Evolutionary conservation across 2,113 vertebrate genomes (phyloP), one percentile per base, ranked within the genome.

Genomic region (Corythornis vintsioides): DNA sequence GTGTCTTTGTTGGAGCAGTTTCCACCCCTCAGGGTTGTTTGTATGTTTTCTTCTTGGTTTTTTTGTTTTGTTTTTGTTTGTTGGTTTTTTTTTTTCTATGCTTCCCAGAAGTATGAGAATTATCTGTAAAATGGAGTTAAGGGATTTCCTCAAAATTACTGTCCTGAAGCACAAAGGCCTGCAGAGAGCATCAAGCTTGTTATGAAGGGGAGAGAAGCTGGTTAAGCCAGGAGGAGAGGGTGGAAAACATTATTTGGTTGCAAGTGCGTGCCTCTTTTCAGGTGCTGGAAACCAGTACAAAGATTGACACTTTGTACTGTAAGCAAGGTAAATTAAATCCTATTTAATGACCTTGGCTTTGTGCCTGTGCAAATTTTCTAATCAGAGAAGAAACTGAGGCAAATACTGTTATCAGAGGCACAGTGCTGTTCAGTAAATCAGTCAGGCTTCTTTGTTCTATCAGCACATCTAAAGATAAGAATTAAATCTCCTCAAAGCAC

Each of bases 401-500:
- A 75, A 90, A 94, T 82, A 56, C 33, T 61, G 6, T 88, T 76
- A 56, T 92, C 94, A 71, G 78, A 92, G 92, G 61, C 83, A 60
- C 53, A 38, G 43, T 11, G 45, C 71, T 82, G 71, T 78, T 84
- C 90, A 93, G 60, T 88, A 84, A 91, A 80, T 87, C 72, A 82
- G 52, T 70, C 61, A 79, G 74, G 38, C 75, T 95, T 70, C 65
- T 45, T 82, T 86, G 65, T 67, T 66, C 87, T 96, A 93, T 93
- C 96, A 92, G 91, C 69, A 83, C 33, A 89, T 96, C 93, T 93
- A 59, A 53, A 93, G 92, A 91, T 96, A 95, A 92, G 94, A 81
- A 81, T 83, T 74, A 61, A 93, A 87, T 87, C 89, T 91, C 70
- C 67, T 71, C 74, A 70, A 64, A 93, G 45, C 53, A 67, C 89